A percentile compares a stretch with the other conserved stretches of the same genome.
phyloP scores from a whole-genome alignment of 1,140 invertebrate species.

The Asbolus verrucosus region DNA sequence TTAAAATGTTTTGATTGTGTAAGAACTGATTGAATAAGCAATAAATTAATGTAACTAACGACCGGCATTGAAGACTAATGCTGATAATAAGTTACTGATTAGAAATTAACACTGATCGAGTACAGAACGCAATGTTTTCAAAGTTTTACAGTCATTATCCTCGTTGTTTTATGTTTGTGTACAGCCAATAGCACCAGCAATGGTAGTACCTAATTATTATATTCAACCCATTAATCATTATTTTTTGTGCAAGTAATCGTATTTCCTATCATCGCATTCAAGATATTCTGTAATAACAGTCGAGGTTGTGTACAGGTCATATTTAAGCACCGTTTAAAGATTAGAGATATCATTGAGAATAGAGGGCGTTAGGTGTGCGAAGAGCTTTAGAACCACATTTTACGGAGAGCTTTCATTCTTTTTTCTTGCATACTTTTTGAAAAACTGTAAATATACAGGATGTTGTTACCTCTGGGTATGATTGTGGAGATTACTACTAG shows the following conservation, averaged over 20 bases:
- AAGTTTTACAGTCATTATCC: no score
- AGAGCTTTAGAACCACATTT: background rate
- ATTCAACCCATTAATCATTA: conserved; percentile 27
- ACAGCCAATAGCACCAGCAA: conserved; percentile 16
- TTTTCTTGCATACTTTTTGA: background rate
- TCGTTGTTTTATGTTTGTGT: no score
- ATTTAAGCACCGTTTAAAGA: conserved; percentile 26
- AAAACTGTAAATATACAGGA: no score
- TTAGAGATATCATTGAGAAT: conserved; percentile 6
- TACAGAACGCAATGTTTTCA: no score
- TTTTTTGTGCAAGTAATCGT: conserved; percentile 34
- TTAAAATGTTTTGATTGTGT: background rate
- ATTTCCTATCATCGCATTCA: conserved; percentile 15
- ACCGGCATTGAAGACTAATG: conserved; percentile 8
- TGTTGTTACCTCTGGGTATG: no score
- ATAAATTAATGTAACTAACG: conserved; percentile 21
- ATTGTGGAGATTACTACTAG: no score
- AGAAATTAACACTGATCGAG: no score
- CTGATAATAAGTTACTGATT: conserved; percentile 1
- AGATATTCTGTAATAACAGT: conserved; percentile 26
- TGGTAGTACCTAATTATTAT: conserved; percentile 22
- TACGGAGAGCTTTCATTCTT: background rate
- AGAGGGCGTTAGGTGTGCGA: conserved; percentile 18
- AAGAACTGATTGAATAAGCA: conserved; percentile 18
- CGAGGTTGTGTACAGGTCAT: conserved; percentile 17